A percentile compares a stretch with the other conserved stretches of the same genome.
phyloP scores from a whole-genome alignment of 2,113 vertebrate genomes.

The Neopipo cinnamomea region DNA sequence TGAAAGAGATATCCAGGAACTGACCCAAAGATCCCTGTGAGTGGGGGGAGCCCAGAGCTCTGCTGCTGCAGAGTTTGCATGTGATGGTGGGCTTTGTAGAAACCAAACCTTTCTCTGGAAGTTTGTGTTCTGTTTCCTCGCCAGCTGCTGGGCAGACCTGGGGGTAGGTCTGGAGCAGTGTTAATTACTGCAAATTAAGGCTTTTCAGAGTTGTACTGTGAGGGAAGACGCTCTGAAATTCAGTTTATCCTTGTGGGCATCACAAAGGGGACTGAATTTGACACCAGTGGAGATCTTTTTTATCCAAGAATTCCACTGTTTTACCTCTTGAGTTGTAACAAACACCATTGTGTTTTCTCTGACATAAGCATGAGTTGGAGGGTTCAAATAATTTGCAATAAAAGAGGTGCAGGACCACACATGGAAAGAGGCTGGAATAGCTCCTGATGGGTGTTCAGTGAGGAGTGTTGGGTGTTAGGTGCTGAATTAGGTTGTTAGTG shows the following conservation, averaged over 20 bases:
- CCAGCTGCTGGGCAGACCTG: not conserved
- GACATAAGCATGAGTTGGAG: not conserved
- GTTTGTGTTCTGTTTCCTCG: not conserved
- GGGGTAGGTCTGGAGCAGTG: not conserved
- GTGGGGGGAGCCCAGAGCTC: not conserved
- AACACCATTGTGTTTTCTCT: fast-evolving
- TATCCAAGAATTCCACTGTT: not conserved
- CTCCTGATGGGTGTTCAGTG: not conserved
- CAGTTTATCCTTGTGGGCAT: not conserved
- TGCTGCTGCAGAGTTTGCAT: not conserved
- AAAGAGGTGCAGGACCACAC: not conserved
- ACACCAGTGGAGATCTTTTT: not conserved
- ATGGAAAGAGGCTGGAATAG: not conserved
- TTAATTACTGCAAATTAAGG: not conserved
- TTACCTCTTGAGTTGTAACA: not conserved
- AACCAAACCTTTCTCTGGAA: not conserved
- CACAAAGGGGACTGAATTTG: not conserved
- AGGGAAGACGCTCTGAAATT: not conserved
- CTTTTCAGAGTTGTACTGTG: not conserved
- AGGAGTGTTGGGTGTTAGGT: not conserved
- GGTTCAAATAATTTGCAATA: not conserved
- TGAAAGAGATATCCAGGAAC: not conserved
- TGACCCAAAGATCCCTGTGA: not conserved
- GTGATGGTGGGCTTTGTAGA: not conserved
- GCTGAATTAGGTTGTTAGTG: not conserved